phyloP scores from a whole-genome alignment of 2,113 vertebrate species.

The Sander lucioperca region DNA sequence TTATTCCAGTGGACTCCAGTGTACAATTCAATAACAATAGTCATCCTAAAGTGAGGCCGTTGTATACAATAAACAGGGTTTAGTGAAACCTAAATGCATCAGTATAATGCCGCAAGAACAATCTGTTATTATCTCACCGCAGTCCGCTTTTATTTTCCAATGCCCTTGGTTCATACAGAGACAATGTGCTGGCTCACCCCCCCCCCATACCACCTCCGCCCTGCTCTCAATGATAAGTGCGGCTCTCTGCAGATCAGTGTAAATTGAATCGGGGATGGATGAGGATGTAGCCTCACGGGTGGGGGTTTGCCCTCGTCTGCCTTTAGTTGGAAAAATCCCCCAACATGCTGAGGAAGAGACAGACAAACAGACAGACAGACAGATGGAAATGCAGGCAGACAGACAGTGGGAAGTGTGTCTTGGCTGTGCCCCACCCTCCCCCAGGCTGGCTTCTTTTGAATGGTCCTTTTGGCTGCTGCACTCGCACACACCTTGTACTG shows the following conservation, averaged over 20 bases:
- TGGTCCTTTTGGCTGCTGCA: slow-evolving; percentile 57
- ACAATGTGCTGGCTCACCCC: slow-evolving; percentile 68
- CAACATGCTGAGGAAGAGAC: slow-evolving; percentile 13
- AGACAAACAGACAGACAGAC: slow-evolving; percentile 1
- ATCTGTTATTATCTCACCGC: slow-evolving; percentile 65
- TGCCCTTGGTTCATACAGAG: slow-evolving; percentile 76
- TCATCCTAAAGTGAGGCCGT: slow-evolving; percentile 47
- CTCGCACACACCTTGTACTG: slow-evolving; percentile 59
- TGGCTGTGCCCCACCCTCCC: slow-evolving; percentile 26
- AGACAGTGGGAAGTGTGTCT: slow-evolving; percentile 24
- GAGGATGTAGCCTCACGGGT: slow-evolving; percentile 59
- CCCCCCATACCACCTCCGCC: slow-evolving; percentile 25
- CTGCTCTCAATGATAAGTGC: slow-evolving; percentile 73
- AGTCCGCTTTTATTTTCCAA: slow-evolving; percentile 68
- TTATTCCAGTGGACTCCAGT: slow-evolving; percentile 52
- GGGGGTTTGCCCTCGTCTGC: slow-evolving; percentile 35
- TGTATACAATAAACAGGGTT: slow-evolving; percentile 61
- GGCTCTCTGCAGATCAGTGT: slow-evolving; percentile 75
- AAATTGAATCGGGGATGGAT: slow-evolving; percentile 82
- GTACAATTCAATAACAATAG: slow-evolving; percentile 48
- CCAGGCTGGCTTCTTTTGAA: slow-evolving; percentile 51
- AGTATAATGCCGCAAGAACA: slow-evolving; percentile 59
- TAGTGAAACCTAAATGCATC: slow-evolving; percentile 61
- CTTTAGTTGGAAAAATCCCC: slow-evolving; percentile 48
- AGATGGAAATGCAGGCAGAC: background rate